Conservation (phyloP, 2,113 vertebrate genomes). For the Notiomystis cincta region DNA sequence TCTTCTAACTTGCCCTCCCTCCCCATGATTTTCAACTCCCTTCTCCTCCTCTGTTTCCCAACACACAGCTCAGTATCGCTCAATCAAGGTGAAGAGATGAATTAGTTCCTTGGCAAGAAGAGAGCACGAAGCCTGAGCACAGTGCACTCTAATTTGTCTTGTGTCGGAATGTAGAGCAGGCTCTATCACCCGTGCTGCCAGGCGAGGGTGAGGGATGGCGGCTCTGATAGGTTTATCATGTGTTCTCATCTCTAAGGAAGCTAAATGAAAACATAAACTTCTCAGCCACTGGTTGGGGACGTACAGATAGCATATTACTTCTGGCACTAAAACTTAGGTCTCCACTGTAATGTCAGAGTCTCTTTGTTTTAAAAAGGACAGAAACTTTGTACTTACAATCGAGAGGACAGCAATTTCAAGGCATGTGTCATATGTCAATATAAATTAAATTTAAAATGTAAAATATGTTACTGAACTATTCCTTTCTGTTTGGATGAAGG, state of each 20-base stretch:
- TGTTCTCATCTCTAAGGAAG: slow-evolving; percentile 59
- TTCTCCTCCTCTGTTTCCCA: neutral
- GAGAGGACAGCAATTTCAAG: neutral
- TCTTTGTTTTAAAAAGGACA: neutral
- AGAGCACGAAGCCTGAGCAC: slow-evolving; percentile 11
- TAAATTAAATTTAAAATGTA: neutral
- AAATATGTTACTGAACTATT: neutral
- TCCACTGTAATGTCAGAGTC: neutral
- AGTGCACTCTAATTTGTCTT: slow-evolving; percentile 49
- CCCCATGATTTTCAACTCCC: neutral
- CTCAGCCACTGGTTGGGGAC: neutral
- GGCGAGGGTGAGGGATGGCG: slow-evolving; percentile 66
- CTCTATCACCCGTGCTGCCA: slow-evolving; percentile 52
- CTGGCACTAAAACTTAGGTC: slow-evolving; percentile 34
- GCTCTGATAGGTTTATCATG: slow-evolving; percentile 73
- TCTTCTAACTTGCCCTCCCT: neutral
- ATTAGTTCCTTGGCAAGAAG: slow-evolving; percentile 19
- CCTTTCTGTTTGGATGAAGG: neutral
- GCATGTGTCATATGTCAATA: neutral
- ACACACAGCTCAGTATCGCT: neutral
- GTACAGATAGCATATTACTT: slow-evolving; percentile 36
- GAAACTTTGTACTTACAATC: neutral
- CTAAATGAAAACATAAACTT: slow-evolving; percentile 65
- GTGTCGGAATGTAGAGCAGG: slow-evolving; percentile 47
- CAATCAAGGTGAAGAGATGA: slow-evolving; percentile 31